Conservation (phyloP, 2,888 invertebrate species). For the Penaeus monodon region DNA sequence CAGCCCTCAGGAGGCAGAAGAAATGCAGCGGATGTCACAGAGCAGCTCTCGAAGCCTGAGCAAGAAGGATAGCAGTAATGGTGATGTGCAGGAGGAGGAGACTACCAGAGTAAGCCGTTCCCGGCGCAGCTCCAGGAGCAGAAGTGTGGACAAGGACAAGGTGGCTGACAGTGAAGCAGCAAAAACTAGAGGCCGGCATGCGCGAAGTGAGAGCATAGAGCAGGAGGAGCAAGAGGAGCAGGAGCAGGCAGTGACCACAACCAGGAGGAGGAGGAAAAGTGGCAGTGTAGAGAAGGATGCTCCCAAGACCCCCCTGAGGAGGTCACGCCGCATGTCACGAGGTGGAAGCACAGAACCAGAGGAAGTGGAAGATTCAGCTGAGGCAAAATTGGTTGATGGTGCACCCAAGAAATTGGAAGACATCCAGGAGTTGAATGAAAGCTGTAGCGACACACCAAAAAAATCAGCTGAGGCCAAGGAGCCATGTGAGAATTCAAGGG, state of each 20-base stretch:
- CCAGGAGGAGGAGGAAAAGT: not conserved
- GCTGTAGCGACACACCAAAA: constrained; percentile 28
- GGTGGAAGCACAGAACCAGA: constrained; percentile 16
- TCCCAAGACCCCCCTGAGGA: not conserved
- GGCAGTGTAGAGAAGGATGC: constrained; percentile 10
- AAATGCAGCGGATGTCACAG: constrained; percentile 6
- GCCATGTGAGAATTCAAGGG: no score
- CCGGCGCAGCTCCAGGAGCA: constrained; percentile 49
- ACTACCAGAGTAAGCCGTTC: not conserved
- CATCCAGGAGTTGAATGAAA: constrained; percentile 39
- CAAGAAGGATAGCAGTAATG: constrained; percentile 37
- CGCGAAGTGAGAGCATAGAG: constrained; percentile 10
- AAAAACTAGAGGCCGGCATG: not conserved
- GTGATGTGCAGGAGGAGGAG: constrained; percentile 34
- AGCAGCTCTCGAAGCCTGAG: constrained; percentile 12
- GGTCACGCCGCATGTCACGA: not conserved
- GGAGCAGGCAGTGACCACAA: not conserved
- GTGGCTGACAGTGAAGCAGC: constrained; percentile 5
- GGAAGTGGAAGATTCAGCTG: constrained; percentile 16
- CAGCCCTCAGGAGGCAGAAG: constrained; percentile 12
- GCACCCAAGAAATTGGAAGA: constrained; percentile 23
- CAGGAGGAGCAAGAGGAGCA: constrained; percentile 26
- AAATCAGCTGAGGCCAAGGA: constrained; percentile 5
- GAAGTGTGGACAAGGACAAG: constrained; percentile 48
- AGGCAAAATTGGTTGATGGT: not conserved